Conservation (phyloP, 2,113 vertebrate genomes). For the Acanthochromis polyacanthus region DNA sequence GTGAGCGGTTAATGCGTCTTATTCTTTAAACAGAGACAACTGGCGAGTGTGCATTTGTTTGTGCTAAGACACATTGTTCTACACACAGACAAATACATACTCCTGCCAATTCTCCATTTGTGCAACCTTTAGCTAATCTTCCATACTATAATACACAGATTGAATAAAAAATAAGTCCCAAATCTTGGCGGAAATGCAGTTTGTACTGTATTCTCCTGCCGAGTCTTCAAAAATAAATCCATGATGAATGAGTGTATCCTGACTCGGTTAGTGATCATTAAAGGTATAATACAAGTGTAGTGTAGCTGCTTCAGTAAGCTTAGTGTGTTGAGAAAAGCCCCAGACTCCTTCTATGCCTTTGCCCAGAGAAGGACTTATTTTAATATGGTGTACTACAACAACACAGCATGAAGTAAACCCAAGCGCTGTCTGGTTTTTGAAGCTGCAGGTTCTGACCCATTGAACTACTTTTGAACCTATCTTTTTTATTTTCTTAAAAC, state of each 20-base stretch:
- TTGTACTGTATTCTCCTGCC: conserved; percentile 33
- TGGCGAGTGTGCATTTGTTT: conserved; percentile 54
- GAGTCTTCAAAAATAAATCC: conserved; percentile 55
- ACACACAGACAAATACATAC: conserved; percentile 51
- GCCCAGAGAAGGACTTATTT: conserved; percentile 20
- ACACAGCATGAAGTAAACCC: conserved; percentile 3
- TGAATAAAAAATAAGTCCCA: conserved; percentile 51
- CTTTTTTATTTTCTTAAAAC: conserved; percentile 1
- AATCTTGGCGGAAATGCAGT: conserved; percentile 47
- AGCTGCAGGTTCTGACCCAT: conserved; percentile 1
- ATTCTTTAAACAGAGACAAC: conserved; percentile 64
- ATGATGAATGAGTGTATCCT: conserved; percentile 47
- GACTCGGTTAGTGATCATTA: conserved; percentile 70
- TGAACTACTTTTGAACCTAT: conserved; percentile 19
- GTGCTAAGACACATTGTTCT: conserved; percentile 68
- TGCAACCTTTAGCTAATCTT: conserved; percentile 64
- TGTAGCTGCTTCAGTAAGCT: conserved; percentile 34
- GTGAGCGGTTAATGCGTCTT: conserved; percentile 52
- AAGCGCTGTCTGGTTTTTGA: neutral
- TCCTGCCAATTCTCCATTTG: conserved; percentile 64
- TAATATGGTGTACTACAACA: conserved; percentile 19
- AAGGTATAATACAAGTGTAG: conserved; percentile 50
- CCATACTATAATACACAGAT: conserved; percentile 41
- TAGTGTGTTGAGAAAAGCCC: conserved; percentile 35
- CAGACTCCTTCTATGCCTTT: conserved; percentile 11